Evolutionary conservation across 2,888 invertebrate genomes (phyloP).

Genomic region (Tetheella fluctuosa): DNA sequence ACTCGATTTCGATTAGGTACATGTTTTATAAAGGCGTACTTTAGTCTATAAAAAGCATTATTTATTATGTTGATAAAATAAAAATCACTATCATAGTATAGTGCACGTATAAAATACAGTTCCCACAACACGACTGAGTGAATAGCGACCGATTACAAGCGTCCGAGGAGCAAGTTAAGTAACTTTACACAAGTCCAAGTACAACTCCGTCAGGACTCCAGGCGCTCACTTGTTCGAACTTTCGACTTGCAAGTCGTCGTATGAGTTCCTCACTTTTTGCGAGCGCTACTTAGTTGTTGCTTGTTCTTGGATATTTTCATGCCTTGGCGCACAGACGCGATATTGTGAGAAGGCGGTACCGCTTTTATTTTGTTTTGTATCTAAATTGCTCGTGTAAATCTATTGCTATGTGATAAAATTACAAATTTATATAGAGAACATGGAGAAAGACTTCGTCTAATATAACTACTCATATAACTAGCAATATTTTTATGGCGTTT

Average conservation of each 20-base stretch:
- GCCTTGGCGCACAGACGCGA: neutral
- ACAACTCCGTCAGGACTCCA: conserved; percentile 24
- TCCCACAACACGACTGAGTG: neutral
- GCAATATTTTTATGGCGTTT: too few relatives aligned
- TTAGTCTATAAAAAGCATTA: too few relatives aligned
- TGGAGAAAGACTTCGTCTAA: too few relatives aligned
- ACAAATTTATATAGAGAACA: too few relatives aligned
- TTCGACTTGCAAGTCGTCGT: conserved; percentile 32
- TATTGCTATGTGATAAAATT: too few relatives aligned
- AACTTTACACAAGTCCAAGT: conserved; percentile 1
- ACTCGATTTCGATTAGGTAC: too few relatives aligned
- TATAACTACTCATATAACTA: too few relatives aligned
- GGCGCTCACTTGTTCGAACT: conserved; percentile 34
- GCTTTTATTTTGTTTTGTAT: neutral
- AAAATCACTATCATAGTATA: neutral
- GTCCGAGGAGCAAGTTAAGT: neutral
- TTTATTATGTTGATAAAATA: too few relatives aligned
- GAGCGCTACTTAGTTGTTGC: conserved; percentile 31
- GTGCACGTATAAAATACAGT: neutral
- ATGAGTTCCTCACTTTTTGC: conserved; percentile 32
- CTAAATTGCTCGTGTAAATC: too few relatives aligned
- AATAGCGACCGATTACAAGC: conserved; percentile 4
- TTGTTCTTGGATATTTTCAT: conserved; percentile 11
- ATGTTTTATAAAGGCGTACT: too few relatives aligned
- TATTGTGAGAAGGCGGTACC: neutral